Base-by-base conservation (phyloP, 2,113 vertebrate species). In the Fregetta grallaria region DNA sequence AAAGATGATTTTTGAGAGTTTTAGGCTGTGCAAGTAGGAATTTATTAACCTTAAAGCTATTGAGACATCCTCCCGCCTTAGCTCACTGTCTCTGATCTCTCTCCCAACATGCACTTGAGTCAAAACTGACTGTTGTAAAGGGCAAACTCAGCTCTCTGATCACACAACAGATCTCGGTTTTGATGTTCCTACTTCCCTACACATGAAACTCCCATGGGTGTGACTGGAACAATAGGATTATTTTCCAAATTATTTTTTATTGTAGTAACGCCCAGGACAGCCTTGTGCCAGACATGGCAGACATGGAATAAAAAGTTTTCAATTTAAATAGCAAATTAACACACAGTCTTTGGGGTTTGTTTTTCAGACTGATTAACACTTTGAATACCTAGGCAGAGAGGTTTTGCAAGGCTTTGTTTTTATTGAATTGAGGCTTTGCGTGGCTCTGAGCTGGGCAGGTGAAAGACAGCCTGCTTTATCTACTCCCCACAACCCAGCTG, bases 211-310 rank as follows among this genome's bases (percentile, higher is more conserved):
- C 92, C 94, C 95, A 75, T 49, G 97, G 94, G 95, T 95, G 94
- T 96, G 92, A 91, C 94, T 95, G 86, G 95, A 95, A 97, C 97
- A 97, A 97, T 95, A 79, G 89, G 86, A 92, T 94, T 91, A 91
- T 87, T 97, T 97, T 95, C 95, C 89, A 91, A 95, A 95, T 95
- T 84, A 90, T 90, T 93, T 95, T 95, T 94, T 95, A 94, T 87
- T 94, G 86, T 85, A 72, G 92, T 84, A 89, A 97, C 53, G 50
- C 96, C 95, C 92, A 92, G 91, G 66, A 87, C 70, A 78, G 88
- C 83, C 83, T 92, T 89, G 56, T 95, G 95, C 90, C 88, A 96
- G 90, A 84, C 90, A 38, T 88, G 94, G 91, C 89, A 96, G 73
- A 84, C 68, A 23, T 78, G 88, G 73, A 81, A 94, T 84, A 89